These are phyloP conservation scores for Recurvirostra avosetta DNA, from an alignment of 2,113 vertebrate species.

Conservation along the genomic window DNA sequence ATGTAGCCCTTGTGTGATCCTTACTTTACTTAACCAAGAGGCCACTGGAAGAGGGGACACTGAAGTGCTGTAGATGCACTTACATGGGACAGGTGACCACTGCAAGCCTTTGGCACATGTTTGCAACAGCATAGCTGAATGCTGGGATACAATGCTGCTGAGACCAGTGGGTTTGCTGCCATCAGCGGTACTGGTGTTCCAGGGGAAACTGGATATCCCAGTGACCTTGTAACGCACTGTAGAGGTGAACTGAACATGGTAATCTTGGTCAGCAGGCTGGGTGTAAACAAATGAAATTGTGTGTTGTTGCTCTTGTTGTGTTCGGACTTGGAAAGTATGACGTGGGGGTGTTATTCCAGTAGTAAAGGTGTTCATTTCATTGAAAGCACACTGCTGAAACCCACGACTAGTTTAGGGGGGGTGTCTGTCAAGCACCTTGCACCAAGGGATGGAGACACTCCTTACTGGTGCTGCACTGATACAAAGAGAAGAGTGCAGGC, in stretches of 20 bases:
- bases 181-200: background rate
- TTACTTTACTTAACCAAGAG: background rate
- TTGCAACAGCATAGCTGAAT: background rate
- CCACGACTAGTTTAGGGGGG: background rate
- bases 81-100: background rate
- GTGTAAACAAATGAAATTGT: background rate
- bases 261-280: background rate
- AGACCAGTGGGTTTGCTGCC: background rate
- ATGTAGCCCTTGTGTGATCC: background rate
- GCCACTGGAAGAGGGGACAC: background rate
- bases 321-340: background rate
- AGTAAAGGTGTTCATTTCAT: background rate
- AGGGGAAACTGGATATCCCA: background rate
- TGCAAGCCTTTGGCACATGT: background rate
- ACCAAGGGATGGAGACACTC: background rate
- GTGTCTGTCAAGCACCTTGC: background rate
- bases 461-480: background rate
- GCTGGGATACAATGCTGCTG: background rate
- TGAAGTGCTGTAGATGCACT: background rate
- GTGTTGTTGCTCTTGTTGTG: background rate
- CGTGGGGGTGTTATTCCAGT: background rate
- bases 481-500: background rate
- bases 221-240: background rate
- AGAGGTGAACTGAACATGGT: background rate
- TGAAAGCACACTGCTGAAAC: background rate